Conservation (phyloP, 2,797 vertebrate genomes). For the Monodelphis domestica region DNA sequence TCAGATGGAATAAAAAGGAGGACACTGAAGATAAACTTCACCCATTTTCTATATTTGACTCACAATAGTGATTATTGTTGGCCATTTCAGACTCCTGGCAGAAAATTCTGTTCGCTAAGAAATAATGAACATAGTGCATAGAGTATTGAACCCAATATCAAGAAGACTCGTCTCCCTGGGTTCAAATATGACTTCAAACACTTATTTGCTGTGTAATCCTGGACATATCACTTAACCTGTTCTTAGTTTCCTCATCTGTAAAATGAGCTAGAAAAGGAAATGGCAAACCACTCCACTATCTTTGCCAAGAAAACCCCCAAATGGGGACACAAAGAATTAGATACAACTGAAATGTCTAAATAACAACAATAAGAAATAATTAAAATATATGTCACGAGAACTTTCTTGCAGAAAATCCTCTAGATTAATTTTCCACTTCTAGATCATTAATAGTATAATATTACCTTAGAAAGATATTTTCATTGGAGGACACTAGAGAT, state of each 20-base stretch:
- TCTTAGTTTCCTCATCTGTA: too few relatives aligned
- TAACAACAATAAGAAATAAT: not conserved
- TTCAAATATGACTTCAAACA: too few relatives aligned
- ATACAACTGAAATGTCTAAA: too few relatives aligned
- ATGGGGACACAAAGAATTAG: too few relatives aligned
- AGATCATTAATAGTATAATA: not conserved
- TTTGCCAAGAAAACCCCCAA: too few relatives aligned
- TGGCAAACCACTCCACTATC: too few relatives aligned
- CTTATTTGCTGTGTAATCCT: too few relatives aligned
- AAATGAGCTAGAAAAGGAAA: too few relatives aligned
- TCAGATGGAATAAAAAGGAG: not conserved
- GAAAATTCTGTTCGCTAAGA: not conserved
- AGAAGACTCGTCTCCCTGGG: too few relatives aligned
- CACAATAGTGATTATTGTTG: not conserved
- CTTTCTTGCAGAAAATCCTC: not conserved
- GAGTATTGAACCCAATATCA: too few relatives aligned
- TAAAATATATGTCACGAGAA: not conserved
- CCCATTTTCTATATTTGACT: not conserved
- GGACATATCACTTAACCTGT: too few relatives aligned
- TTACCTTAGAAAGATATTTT: not conserved
- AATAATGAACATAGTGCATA: too few relatives aligned
- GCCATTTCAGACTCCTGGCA: not conserved
- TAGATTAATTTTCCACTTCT: not conserved
- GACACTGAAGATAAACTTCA: not conserved
- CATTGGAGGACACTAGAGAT: not conserved